Evolutionary conservation across 2,113 vertebrate genomes (phyloP).

Genomic region (Pygoscelis adeliae): DNA sequence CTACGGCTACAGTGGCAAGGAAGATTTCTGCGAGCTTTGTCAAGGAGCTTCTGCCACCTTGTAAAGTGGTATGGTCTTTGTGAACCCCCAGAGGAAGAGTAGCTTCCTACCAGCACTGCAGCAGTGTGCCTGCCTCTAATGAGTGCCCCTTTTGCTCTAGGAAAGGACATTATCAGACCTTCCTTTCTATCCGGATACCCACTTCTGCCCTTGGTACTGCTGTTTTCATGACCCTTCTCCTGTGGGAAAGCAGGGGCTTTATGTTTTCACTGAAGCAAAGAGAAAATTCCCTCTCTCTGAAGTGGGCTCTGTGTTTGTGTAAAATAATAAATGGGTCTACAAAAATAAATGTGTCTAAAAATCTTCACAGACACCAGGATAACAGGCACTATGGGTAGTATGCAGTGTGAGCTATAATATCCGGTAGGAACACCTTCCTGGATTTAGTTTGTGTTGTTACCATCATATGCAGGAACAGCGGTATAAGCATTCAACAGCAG

Average conservation of each 20-base stretch:
- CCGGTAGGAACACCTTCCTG: not conserved
- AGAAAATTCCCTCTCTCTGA: not conserved
- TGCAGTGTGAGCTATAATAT: fast-evolving
- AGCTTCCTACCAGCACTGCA: not conserved
- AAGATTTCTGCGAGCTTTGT: not conserved
- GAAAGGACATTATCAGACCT: not conserved
- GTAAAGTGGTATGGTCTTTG: fast-evolving
- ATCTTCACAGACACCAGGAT: not conserved
- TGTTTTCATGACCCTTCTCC: not conserved
- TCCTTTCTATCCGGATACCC: fast-evolving
- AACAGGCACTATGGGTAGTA: not conserved
- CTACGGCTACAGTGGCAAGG: not conserved
- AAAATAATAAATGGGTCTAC: not conserved
- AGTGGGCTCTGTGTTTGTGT: not conserved
- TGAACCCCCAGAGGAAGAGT: not conserved
- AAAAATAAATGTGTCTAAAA: not conserved
- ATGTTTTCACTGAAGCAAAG: not conserved
- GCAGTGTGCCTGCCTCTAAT: too few species aligned
- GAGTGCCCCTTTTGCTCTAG: not conserved
- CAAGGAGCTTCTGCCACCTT: not conserved
- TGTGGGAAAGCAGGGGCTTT: not conserved
- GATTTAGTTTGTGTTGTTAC: not conserved
- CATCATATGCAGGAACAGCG: not conserved
- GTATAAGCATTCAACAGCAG: not conserved
- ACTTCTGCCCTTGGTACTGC: not conserved